phyloP scores from a whole-genome alignment of 2,888 invertebrate species.

The Choristoneura rosaceana region DNA sequence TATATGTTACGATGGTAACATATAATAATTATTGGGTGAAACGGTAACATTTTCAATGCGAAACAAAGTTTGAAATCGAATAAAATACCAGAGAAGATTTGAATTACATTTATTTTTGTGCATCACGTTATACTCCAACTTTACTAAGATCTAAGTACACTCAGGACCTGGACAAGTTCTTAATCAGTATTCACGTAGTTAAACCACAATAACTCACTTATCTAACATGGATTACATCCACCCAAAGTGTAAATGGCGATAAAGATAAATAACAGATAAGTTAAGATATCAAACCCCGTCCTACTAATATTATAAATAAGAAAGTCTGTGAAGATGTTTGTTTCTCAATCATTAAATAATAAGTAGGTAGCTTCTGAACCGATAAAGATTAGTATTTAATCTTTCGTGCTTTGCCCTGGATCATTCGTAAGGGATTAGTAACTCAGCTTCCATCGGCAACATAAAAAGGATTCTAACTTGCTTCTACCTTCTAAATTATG shows the following conservation, averaged over 20 bases:
- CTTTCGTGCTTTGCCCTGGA: no score
- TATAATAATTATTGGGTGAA: no score
- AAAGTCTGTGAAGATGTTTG: no score
- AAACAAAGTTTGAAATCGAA: background rate
- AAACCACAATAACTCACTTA: slow-evolving; percentile 29
- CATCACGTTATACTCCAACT: slow-evolving; percentile 76
- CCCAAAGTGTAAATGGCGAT: slow-evolving; percentile 12
- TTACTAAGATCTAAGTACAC: slow-evolving; percentile 73
- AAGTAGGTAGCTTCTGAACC: no score
- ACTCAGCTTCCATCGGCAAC: background rate
- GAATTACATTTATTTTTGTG: slow-evolving; percentile 83
- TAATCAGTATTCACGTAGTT: slow-evolving; percentile 38
- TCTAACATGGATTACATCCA: slow-evolving; percentile 35
- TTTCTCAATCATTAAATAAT: no score
- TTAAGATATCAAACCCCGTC: background rate
- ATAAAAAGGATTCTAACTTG: background rate
- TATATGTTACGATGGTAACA: no score
- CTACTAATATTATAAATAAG: no score
- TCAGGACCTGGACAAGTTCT: slow-evolving; percentile 37
- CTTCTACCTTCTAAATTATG: no score
- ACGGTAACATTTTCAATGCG: no score
- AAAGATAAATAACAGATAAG: slow-evolving; percentile 12
- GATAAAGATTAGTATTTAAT: no score
- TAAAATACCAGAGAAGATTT: slow-evolving; percentile 53
- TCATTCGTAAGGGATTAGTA: background rate